Base-by-base conservation (phyloP, 2,113 vertebrate genomes). In the Lophochroa leadbeateri region DNA sequence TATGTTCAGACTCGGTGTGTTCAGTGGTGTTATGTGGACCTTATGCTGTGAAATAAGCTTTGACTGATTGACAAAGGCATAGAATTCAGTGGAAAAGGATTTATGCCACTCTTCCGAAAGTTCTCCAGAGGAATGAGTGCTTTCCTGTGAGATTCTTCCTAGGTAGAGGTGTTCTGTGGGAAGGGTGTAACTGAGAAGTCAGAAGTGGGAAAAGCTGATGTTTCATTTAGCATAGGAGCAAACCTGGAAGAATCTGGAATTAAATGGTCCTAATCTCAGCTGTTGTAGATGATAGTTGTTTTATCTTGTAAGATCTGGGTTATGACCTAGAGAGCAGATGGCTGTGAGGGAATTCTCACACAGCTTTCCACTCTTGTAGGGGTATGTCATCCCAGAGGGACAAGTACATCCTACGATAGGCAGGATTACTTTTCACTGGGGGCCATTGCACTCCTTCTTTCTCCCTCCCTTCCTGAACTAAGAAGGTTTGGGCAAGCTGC, bases 71-170 rank as follows among this genome's bases (percentile, higher is more conserved):
- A 96, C 29, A 43, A 37, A 29, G 89, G 71, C 24, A 79, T 97
- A 37, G 86, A 91, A 18, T 97, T 98, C 90, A 60, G 97, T 84
- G 96, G 92, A 77, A 97, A 97, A 91, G 90, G 85, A 33, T 24
- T 61, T 46, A 89, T 72, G 9, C 72, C 94, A 33, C 2, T 94
- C 19, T 10, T 39, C 39, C 53, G 94, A 16, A 96, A 21, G 83
- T 10, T 75, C 52, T 94, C 44, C 35, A 71, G 69, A 27, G 86
- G 77, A 50, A 39, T 52, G 27, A 94, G 92, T 97, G 96, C 53
- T 86, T 95, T 41, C 29, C 10, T 17, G 24, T 3, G 2, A 89
- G 68, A 27, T 68, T 60, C 14, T 63, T 3, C 12, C 53, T 55
- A 23, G 16, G 47, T 17, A 75, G 68, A 53, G 11, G 17, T 65